A percentile compares a stretch with the other conserved stretches of the same genome.
phyloP scores from a whole-genome alignment of 2,888 invertebrate genomes.

The Syrista parreyssii region DNA sequence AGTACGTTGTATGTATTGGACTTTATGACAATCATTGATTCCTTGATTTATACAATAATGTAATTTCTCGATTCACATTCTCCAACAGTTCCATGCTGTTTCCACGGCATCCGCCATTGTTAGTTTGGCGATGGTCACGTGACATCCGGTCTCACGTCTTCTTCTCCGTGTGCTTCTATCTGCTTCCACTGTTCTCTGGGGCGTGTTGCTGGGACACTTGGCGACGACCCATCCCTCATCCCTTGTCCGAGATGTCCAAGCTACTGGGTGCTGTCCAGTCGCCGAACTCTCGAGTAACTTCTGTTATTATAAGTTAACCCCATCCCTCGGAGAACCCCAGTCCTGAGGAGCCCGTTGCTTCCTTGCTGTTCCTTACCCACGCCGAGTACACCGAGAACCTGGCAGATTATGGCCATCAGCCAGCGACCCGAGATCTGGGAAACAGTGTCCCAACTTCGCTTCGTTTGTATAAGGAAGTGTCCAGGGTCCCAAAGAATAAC shows the following conservation, averaged over 20 bases:
- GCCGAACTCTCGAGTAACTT: conserved; percentile 63
- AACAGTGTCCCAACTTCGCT: conserved; percentile 42
- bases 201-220: conserved; percentile 61
- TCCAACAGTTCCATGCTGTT: conserved; percentile 47
- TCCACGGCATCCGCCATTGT: conserved; percentile 48
- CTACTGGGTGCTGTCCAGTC: conserved; percentile 58
- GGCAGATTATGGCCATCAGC: conserved; percentile 64
- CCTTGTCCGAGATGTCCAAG: conserved; percentile 52
- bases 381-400: conserved; percentile 3
- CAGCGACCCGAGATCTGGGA: conserved; percentile 58
- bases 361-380: background rate
- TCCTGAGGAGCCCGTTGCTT: conserved; percentile 12
- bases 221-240: conserved; percentile 64
- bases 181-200: conserved; percentile 50
- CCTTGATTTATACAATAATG: background rate
- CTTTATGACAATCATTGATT: background rate
- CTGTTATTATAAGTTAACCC: conserved; percentile 67
- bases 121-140: conserved; percentile 50
- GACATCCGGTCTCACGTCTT: conserved; percentile 50
- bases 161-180: conserved; percentile 42
- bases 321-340: conserved; percentile 28
- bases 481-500: conserved; percentile 61
- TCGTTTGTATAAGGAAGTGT: conserved; percentile 62
- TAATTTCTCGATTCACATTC: conserved; percentile 50
- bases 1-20: background rate